Evolutionary conservation across 2,888 invertebrate genomes (phyloP), one percentile per base, ranked within the genome.

Genomic region (Rhorus exstirpatorius): DNA sequence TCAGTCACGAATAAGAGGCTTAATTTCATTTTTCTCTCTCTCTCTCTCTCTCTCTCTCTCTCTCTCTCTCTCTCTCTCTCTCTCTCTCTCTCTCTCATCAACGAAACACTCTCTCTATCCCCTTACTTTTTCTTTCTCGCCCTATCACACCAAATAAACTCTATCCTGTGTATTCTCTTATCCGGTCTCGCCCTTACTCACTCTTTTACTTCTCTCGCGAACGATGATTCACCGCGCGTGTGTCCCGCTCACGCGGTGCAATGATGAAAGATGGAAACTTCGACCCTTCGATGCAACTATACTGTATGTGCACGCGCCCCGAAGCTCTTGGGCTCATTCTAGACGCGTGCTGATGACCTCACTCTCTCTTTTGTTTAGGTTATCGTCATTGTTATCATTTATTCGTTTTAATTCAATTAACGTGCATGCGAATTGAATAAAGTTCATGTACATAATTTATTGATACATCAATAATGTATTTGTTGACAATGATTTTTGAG

Each of bases 261-360:
- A 75, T 49, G 77, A 81, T 60, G 81, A 74, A 82, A 78, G 58
- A 82, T 78, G 81, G 19, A 81, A 78, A 74, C 74, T 63, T 74
- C 68, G 81, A 78, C 81, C 81, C 81, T 82, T 78, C 70, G 60
- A 75, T 60, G 65, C 78, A 78, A 44, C 53, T 44, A 31, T 71
- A 53, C 65, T 60, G 41, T 65, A 53, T 31, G 72, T 61, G 60
- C 78, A 63, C 74, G 77, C 58, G 72, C 53, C 65, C 38, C 49
- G 35, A 49, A 24, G 24, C 67, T 55, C 53, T 60, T 46, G 38
- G n/a, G 61, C 68, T 60, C 60, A 7, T 21, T 65, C 67, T 61
- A 53, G 46, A 60, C 65, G 70, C 60, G 72, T 71, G 77, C 53
- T 55, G 81, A 72, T 81, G 77, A 81, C 67, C 81, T 81, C 77